phyloP scores from a whole-genome alignment of 2,113 vertebrate species.

The Nothoprocta pentlandii region DNA sequence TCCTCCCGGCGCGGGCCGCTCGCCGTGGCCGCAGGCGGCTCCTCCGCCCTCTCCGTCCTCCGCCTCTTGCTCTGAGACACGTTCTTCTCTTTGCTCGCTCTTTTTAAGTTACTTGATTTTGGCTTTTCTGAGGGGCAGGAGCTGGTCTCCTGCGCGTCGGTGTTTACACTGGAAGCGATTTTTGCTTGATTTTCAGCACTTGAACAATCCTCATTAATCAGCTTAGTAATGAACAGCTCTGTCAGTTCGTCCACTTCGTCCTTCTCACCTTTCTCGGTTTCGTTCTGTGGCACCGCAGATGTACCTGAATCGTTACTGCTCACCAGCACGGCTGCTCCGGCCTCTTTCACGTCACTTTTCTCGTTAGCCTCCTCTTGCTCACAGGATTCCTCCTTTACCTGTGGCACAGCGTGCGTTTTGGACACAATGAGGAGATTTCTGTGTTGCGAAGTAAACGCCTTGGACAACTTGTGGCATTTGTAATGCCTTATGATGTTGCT shows the following conservation, averaged over 20 bases:
- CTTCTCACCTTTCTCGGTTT: constrained; percentile 78
- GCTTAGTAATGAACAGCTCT: constrained; percentile 84
- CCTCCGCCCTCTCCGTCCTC: constrained; percentile 74
- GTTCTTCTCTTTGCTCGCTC: constrained; percentile 86
- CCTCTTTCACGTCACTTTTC: constrained; percentile 66
- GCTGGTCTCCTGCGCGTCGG: constrained; percentile 73
- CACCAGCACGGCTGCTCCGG: constrained; percentile 31
- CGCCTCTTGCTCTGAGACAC: constrained; percentile 80
- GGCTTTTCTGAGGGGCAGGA: constrained; percentile 76
- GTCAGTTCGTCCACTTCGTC: constrained; percentile 85
- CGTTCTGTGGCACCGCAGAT: constrained; percentile 68
- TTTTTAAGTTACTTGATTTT: constrained; percentile 77
- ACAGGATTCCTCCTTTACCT: constrained; percentile 75
- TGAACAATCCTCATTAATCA: constrained; percentile 83
- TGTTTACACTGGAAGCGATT: constrained; percentile 70
- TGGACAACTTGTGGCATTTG: constrained; percentile 92
- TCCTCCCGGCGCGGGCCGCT: constrained; percentile 75
- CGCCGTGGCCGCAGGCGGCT: constrained; percentile 39
- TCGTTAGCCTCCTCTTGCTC: constrained; percentile 80
- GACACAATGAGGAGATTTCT: constrained; percentile 92
- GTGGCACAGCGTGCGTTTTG: constrained; percentile 81
- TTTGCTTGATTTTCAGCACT: constrained; percentile 74
- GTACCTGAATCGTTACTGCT: constrained; percentile 76
- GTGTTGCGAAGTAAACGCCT: constrained; percentile 91
- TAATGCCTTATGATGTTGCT: constrained; percentile 94